A percentile compares a stretch with the other conserved stretches of the same genome.
phyloP scores from a whole-genome alignment of 2,888 invertebrate species.

The Rhimphoctona megacephalus region DNA sequence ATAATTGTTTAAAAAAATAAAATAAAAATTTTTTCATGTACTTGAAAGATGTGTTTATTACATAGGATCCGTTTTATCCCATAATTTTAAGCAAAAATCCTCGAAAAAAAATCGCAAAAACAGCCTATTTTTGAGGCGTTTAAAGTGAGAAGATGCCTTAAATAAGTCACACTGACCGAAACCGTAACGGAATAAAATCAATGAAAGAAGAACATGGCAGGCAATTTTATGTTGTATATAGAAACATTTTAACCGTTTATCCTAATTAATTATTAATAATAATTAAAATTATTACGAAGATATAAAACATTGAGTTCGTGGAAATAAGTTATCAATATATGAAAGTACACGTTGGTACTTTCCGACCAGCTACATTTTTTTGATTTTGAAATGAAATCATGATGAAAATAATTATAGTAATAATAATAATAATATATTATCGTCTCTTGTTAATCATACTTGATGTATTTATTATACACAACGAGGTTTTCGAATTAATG shows the following conservation, averaged over 20 bases:
- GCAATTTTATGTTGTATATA: not conserved
- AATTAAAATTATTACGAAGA: not conserved
- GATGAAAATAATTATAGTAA: not conserved
- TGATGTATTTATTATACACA: not conserved
- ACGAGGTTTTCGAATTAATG: not conserved
- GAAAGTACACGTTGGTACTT: not conserved
- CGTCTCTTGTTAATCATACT: conserved; percentile 2
- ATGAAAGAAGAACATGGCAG: not conserved
- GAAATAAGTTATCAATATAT: not conserved
- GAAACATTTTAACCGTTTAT: not conserved
- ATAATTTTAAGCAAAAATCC: too few species aligned
- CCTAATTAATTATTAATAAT: not conserved
- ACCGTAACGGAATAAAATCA: not conserved
- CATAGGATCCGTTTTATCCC: too few species aligned
- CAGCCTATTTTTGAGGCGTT: too few species aligned
- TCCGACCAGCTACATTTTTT: not conserved
- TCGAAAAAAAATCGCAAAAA: too few species aligned
- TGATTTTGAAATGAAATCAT: not conserved
- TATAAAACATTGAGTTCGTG: not conserved
- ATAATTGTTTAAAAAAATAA: too few species aligned
- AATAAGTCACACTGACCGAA: not conserved
- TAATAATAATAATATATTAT: not conserved
- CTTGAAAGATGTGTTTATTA: too few species aligned
- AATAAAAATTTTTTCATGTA: too few species aligned
- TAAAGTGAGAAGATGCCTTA: too few species aligned